A percentile compares a stretch with the other conserved stretches of the same genome.
Evolutionary conservation across 30 jellyfish, hydroid and myxozoan genomes (phyloP).

Genomic region (Phacellophora camtschatica): DNA sequence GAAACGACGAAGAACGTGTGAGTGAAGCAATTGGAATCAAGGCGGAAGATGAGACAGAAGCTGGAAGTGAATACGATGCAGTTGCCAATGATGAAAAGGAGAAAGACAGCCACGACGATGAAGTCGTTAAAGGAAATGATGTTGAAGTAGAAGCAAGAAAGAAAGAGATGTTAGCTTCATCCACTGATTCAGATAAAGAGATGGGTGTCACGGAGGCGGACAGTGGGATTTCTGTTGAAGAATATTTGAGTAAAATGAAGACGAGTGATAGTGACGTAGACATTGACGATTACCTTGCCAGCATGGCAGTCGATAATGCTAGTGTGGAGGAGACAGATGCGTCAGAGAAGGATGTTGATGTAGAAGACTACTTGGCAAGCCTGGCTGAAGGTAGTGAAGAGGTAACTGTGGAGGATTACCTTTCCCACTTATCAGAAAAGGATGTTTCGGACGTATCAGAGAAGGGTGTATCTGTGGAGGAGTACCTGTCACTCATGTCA

Average conservation of each 20-base stretch:
- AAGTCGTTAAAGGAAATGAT: not conserved
- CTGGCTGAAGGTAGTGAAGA: too few relatives aligned
- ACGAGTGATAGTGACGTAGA: not conserved
- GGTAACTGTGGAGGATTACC: too few relatives aligned
- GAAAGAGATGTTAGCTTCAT: not conserved
- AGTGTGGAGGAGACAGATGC: too few relatives aligned
- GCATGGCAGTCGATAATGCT: too few relatives aligned
- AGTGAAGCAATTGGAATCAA: not conserved
- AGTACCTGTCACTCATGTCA: slow-evolving; percentile 17
- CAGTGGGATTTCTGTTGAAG: slow-evolving; percentile 56
- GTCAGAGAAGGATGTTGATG: too few relatives aligned
- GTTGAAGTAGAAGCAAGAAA: not conserved
- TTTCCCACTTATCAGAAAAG: too few relatives aligned
- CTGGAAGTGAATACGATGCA: not conserved
- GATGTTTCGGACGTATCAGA: too few relatives aligned
- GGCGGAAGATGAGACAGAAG: not conserved
- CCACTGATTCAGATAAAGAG: not conserved
- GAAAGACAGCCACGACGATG: not conserved
- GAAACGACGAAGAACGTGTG: not conserved
- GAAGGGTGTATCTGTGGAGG: slow-evolving; percentile 29
- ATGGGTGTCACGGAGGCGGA: slow-evolving; percentile 11
- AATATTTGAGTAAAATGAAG: slow-evolving; percentile 14
- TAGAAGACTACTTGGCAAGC: too few relatives aligned
- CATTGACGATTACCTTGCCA: slow-evolving; percentile 34
- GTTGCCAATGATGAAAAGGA: not conserved